phyloP scores from a whole-genome alignment of 1,140 invertebrate species.

The Sycobia sp. region DNA sequence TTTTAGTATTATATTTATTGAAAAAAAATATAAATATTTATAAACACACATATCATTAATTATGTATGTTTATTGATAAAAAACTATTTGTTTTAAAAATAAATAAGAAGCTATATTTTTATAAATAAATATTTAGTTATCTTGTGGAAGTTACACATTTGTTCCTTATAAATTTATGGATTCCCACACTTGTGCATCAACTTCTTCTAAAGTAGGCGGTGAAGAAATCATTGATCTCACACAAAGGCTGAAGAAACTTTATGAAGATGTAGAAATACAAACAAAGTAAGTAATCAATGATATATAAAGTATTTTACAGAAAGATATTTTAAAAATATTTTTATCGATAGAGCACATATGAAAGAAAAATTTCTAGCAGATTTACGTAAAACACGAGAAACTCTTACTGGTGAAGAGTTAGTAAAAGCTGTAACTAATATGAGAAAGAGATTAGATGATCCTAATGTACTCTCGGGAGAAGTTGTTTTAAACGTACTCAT shows the following conservation, averaged over 20 bases:
- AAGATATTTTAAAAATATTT: slow-evolving; percentile 22
- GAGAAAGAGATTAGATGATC: slow-evolving; percentile 92
- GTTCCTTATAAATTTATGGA: slow-evolving; percentile 84
- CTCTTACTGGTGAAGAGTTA: slow-evolving; percentile 84
- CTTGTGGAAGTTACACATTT: slow-evolving; percentile 85
- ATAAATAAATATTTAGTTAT: slow-evolving; percentile 82
- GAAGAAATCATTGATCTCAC: slow-evolving; percentile 71
- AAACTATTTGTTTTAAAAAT: too few species aligned
- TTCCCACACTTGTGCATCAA: slow-evolving; percentile 74
- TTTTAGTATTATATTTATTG: too few species aligned
- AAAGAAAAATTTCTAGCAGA: slow-evolving; percentile 97
- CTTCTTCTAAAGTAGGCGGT: slow-evolving; percentile 67
- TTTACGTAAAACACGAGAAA: slow-evolving; percentile 90
- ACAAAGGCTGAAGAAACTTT: slow-evolving; percentile 77
- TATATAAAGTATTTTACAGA: background rate
- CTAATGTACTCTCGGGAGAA: slow-evolving; percentile 93
- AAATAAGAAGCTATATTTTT: too few species aligned
- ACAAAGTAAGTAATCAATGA: slow-evolving; percentile 72
- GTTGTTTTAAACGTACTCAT: slow-evolving; percentile 91
- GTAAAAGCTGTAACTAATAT: slow-evolving; percentile 85
- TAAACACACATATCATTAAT: too few species aligned
- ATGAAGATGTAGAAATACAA: slow-evolving; percentile 94
- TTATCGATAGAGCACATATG: slow-evolving; percentile 82
- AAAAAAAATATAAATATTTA: too few species aligned
- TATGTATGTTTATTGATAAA: too few species aligned